phyloP scores from a whole-genome alignment of 1,140 invertebrate genomes.

The Ceratosolen fusciceps region DNA sequence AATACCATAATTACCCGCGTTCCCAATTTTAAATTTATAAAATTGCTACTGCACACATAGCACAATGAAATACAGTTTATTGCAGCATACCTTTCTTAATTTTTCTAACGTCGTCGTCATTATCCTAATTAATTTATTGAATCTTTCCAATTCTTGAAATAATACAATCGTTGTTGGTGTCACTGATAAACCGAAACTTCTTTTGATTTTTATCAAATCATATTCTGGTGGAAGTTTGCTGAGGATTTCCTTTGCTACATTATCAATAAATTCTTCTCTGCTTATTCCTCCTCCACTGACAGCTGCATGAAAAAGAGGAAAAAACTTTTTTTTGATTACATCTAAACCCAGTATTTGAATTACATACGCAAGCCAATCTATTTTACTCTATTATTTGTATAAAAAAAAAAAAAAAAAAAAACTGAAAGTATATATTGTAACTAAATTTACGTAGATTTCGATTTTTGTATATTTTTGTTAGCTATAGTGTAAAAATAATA shows the following conservation, averaged over 20 bases:
- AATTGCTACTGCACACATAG: too few species aligned
- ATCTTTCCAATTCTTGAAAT: slow-evolving; percentile 90
- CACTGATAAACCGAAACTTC: slow-evolving; percentile 82
- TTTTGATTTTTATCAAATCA: slow-evolving; percentile 84
- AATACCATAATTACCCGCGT: too few species aligned
- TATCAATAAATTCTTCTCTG: slow-evolving; percentile 86
- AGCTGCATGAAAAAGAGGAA: background rate
- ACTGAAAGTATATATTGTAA: too few species aligned
- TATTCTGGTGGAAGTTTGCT: slow-evolving; percentile 81
- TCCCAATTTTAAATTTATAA: too few species aligned
- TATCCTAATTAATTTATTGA: slow-evolving; percentile 83
- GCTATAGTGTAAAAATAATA: too few species aligned
- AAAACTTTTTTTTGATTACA: background rate
- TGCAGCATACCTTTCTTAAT: slow-evolving; percentile 81
- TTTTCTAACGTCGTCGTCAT: slow-evolving; percentile 82
- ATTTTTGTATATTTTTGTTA: too few species aligned
- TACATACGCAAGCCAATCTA: background rate
- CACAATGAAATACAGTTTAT: too few species aligned
- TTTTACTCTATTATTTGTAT: too few species aligned
- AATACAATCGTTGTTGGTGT: slow-evolving; percentile 88
- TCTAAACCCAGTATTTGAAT: too few species aligned
- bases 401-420: too few species aligned
- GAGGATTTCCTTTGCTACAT: slow-evolving; percentile 82
- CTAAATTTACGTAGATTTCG: too few species aligned
- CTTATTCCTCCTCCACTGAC: slow-evolving; percentile 73